phyloP scores from a whole-genome alignment of 2,113 vertebrate species.

The Callaeas wilsoni region DNA sequence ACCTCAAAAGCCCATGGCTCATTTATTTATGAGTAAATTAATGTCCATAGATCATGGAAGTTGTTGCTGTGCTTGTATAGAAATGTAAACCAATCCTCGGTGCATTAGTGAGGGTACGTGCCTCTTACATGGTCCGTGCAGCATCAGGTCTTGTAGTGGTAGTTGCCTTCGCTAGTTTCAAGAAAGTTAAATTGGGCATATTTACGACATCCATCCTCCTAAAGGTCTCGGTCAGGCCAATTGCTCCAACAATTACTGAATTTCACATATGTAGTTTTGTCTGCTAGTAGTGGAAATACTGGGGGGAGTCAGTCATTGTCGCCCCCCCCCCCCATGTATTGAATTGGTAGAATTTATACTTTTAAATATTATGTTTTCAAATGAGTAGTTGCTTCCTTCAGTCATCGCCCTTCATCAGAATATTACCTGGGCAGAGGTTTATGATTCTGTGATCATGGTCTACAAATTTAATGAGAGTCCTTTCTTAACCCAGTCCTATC shows the following conservation, averaged over 20 bases:
- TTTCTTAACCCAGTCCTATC: neutral
- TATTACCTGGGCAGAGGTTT: neutral
- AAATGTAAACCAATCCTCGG: neutral
- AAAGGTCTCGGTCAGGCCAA: neutral
- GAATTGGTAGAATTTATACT: neutral
- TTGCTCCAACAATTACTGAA: neutral
- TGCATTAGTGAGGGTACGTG: fast-evolving
- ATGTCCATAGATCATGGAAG: neutral
- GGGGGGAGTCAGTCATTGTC: neutral
- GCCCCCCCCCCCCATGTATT: neutral
- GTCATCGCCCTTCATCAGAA: neutral
- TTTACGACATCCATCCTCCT: neutral
- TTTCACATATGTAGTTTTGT: neutral
- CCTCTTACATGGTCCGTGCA: neutral
- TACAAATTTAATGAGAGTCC: neutral
- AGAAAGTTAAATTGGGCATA: neutral
- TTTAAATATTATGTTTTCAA: neutral
- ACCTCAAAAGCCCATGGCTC: neutral
- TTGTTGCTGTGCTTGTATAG: neutral
- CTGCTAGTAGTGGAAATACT: neutral
- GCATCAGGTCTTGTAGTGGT: neutral
- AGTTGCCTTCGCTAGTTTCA: neutral
- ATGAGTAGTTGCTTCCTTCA: neutral
- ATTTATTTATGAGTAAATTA: neutral
- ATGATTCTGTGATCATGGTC: neutral